Evolutionary conservation across 2,797 vertebrate genomes (phyloP).

Genomic region (Paratrypauchen microcephalus): DNA sequence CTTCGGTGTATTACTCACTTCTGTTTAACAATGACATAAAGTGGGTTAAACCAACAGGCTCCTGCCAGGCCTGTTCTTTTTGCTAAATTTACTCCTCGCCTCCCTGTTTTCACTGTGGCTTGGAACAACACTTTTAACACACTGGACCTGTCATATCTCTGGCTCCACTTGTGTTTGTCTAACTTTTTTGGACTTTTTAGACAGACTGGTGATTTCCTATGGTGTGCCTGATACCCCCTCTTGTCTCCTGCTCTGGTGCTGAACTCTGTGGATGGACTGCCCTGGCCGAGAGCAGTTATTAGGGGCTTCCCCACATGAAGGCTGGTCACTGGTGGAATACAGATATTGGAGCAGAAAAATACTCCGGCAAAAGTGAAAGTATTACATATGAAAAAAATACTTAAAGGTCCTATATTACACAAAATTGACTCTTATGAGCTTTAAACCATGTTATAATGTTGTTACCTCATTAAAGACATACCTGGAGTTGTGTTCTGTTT

Average conservation of each 20-base stretch:
- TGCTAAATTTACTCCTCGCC: constrained; percentile 62
- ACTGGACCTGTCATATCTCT: constrained; percentile 44
- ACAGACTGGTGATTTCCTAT: constrained; percentile 58
- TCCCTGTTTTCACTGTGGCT: constrained; percentile 60
- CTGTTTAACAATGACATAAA: constrained; percentile 33
- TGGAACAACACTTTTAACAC: constrained; percentile 40
- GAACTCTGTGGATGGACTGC: constrained; percentile 52
- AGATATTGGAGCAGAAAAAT: too few relatives aligned
- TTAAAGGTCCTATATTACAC: too few relatives aligned
- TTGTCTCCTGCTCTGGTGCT: constrained; percentile 33
- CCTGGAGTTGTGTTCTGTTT: too few relatives aligned
- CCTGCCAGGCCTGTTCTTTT: constrained; percentile 36
- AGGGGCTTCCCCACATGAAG: constrained; percentile 19
- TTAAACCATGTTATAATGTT: too few relatives aligned
- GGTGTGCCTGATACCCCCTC: constrained; percentile 32
- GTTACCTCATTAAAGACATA: too few relatives aligned
- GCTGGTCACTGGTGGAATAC: too few relatives aligned
- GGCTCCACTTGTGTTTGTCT: constrained; percentile 62
- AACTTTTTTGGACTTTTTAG: constrained; percentile 61
- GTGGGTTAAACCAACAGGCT: constrained; percentile 47
- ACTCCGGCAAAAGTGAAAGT: too few relatives aligned
- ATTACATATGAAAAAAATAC: too few relatives aligned
- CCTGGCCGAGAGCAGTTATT: constrained; percentile 29
- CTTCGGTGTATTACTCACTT: background rate
- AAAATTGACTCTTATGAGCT: too few relatives aligned